Base-by-base conservation (phyloP, 2,888 invertebrate genomes). In the Bugulina stolonifera region DNA sequence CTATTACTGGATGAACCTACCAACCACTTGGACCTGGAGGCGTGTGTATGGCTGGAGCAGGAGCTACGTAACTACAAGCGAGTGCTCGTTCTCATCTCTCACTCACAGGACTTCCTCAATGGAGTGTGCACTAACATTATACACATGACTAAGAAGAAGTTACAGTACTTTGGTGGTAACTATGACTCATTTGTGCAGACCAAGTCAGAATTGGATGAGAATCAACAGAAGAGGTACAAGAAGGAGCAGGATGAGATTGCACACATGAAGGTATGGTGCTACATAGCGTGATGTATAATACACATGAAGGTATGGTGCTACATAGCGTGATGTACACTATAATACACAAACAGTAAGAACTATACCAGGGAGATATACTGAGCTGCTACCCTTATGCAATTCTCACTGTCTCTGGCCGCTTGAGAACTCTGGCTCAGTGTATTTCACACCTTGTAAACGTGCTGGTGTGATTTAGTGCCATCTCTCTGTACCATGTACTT, bases 191-290 rank as follows among this genome's bases (percentile, higher is more conserved):
- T 98, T 82, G 89, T 94, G 10, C 91, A 93, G 77, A 99, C 98
- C 1, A 88, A 96, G 75, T 88, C 91, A 88, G 99, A 99, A 83
- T 87, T 97, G 78, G 87, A 96, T 75, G 99, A 99, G 85, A 99
- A 99, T 85, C 99, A 99, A 86, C 93, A 92, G 89, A 99, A 99
- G 84, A 94, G 94, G 81, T 99, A 97, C 86, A 94, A 96, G 81
- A 99, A 99, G 99, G 98, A 99, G 85, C 99, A 99, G 84, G 95
- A 96, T 86, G 98, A 99, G 86, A 98, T 99, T 76, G 89, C 94
- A 74, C 94, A 99, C 81, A 99, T 99, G 98, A 99, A 99, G 89
- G 92, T 91, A 82, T 73, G 75, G 35, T 18, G n/a, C n/a, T n/a
- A n/a, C n/a, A n/a, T n/a, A n/a, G n/a, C n/a, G n/a, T n/a, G n/a